Percentiles rank a stretch among this genome's conserved stretches.
Evolutionary conservation across 2,113 vertebrate species (phyloP).

Genomic region (Gadus macrocephalus): DNA sequence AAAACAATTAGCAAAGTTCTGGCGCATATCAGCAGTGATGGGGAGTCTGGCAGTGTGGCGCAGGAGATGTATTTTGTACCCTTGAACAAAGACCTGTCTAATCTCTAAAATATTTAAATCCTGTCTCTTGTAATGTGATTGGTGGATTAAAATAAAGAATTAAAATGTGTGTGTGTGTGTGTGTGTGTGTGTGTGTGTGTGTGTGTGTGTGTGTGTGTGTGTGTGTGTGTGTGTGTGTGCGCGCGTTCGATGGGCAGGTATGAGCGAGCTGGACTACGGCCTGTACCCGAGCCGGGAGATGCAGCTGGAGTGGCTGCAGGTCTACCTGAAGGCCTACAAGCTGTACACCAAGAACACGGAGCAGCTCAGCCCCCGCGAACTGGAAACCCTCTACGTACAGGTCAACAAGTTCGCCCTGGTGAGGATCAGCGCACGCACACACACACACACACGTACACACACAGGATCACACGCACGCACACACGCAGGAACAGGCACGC

Average conservation of each 20-base stretch:
- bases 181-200: conserved; percentile 15
- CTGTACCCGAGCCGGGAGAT: conserved; percentile 81
- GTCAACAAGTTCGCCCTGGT: conserved; percentile 98
- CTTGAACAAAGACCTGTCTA: too few species aligned
- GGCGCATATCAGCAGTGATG: too few species aligned
- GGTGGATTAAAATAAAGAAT: too few species aligned
- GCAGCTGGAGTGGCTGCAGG: conserved; percentile 86
- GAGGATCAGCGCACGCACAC: conserved; percentile 42
- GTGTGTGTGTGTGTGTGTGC: conserved; percentile 5
- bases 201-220: too few species aligned
- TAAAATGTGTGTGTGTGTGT: conserved; percentile 4
- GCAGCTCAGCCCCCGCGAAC: conserved; percentile 76
- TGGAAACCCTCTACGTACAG: conserved; percentile 89
- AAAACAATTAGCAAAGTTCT: too few species aligned
- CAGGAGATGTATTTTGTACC: too few species aligned
- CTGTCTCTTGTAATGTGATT: too few species aligned
- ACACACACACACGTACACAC: neutral
- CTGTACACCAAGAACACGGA: conserved; percentile 69
- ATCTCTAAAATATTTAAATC: too few species aligned
- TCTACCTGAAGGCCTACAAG: conserved; percentile 88
- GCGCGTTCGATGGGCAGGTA: conserved; percentile 69
- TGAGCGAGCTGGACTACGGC: conserved; percentile 85
- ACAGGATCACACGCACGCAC: too few species aligned
- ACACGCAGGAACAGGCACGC: too few species aligned
- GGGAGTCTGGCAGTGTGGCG: too few species aligned